A percentile compares a stretch with the other conserved stretches of the same genome.
Evolutionary conservation across 2,888 invertebrate genomes (phyloP).

Genomic region (Petrophora chlorosata): DNA sequence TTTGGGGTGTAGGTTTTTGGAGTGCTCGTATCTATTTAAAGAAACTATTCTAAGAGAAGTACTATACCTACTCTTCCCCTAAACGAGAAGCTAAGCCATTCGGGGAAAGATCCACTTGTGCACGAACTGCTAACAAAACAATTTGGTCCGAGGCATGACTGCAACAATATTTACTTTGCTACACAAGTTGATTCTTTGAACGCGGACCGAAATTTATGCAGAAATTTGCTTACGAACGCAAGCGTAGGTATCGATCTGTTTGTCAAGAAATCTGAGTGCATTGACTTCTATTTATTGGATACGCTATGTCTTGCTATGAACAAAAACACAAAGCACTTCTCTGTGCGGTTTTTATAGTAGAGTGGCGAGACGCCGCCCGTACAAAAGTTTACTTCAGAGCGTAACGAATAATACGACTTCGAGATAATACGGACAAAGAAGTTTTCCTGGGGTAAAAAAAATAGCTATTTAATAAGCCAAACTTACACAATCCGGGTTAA

Average conservation of each 20-base stretch:
- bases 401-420: too few species aligned
- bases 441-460: too few species aligned
- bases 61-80: conserved; percentile 8
- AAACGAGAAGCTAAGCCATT: conserved; percentile 26
- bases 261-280: conserved; percentile 13
- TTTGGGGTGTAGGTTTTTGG: conserved; percentile 1
- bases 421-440: too few species aligned
- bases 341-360: conserved; percentile 1
- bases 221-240: conserved; percentile 12
- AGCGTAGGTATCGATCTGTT: conserved; percentile 5
- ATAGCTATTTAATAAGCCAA: too few species aligned
- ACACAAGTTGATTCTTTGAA: conserved; percentile 5
- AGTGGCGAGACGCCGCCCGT: too few species aligned
- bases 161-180: conserved; percentile 13
- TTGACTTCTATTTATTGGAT: conserved; percentile 18
- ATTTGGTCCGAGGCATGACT: conserved; percentile 3
- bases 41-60: conserved; percentile 5
- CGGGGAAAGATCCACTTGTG: conserved; percentile 42
- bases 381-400: conserved; percentile 1
- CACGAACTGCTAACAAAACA: conserved; percentile 38
- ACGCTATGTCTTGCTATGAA: conserved; percentile 12
- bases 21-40: conserved; percentile 20
- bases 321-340: conserved; percentile 14
- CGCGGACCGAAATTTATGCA: conserved; percentile 12
- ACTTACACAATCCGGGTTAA: too few species aligned